A percentile compares a stretch with the other conserved stretches of the same genome.
These are phyloP conservation scores for Andrena marginata DNA, from an alignment of 2,888 invertebrate genomes.

Conservation along the genomic window DNA sequence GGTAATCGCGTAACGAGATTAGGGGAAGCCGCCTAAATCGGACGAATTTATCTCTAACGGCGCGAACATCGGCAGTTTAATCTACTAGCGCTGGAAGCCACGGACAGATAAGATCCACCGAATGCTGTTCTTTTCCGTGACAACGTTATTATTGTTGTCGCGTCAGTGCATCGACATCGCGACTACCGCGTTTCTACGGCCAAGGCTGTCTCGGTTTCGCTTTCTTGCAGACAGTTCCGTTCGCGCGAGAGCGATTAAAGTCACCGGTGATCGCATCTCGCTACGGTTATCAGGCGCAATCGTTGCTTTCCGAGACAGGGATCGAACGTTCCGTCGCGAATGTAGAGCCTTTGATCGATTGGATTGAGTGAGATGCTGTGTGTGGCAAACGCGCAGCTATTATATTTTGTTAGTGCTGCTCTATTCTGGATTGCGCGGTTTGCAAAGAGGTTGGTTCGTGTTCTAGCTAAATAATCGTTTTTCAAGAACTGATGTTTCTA, in stretches of 20 bases:
- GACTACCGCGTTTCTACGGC: not conserved
- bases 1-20: conserved; percentile 67
- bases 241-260: not conserved
- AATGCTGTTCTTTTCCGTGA: conserved; percentile 50
- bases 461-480: too few species aligned
- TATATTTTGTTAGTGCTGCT: too few species aligned
- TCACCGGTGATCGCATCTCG: not conserved
- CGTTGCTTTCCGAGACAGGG: not conserved
- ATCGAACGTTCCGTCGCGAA: too few species aligned
- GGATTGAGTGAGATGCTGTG: too few species aligned
- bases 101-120: conserved; percentile 53
- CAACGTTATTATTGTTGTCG: conserved; percentile 23
- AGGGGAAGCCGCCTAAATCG: conserved; percentile 44
- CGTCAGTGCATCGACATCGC: conserved; percentile 6
- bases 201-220: not conserved
- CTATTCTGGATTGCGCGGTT: too few species aligned
- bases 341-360: too few species aligned
- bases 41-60: conserved; percentile 61
- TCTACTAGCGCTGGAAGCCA: conserved; percentile 42
- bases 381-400: too few species aligned
- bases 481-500: too few species aligned
- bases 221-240: not conserved
- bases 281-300: not conserved
- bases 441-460: too few species aligned
- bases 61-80: conserved; percentile 51